phyloP scores from a whole-genome alignment of 2,113 vertebrate genomes.

The Nothobranchius furzeri region DNA sequence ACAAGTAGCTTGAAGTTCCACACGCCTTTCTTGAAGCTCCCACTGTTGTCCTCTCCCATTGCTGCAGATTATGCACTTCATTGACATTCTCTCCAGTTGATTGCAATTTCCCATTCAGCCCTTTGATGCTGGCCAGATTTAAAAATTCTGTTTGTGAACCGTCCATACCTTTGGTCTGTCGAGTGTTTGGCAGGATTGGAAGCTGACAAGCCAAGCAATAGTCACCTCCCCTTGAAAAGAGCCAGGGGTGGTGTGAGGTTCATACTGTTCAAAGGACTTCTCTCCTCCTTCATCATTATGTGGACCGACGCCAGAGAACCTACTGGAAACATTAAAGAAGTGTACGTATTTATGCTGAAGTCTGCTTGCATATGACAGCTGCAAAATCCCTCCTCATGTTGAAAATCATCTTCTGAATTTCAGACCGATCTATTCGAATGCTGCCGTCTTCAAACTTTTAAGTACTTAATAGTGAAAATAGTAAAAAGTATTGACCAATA shows the following conservation, averaged over 20 bases:
- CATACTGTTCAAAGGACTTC: constrained; percentile 65
- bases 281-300: constrained; percentile 56
- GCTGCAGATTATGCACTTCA: constrained; percentile 53
- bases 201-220: constrained; percentile 71
- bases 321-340: constrained; percentile 15
- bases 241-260: constrained; percentile 60
- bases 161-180: constrained; percentile 80
- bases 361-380: not conserved
- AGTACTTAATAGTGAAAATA: not conserved
- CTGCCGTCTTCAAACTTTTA: not conserved
- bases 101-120: constrained; percentile 75
- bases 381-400: not conserved
- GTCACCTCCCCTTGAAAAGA: constrained; percentile 72
- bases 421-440: not conserved
- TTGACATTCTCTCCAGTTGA: constrained; percentile 73
- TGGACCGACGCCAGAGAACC: constrained; percentile 20
- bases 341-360: constrained; percentile 3
- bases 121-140: constrained; percentile 76
- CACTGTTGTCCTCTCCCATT: constrained; percentile 31
- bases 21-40: not conserved
- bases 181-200: constrained; percentile 69
- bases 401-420: not conserved
- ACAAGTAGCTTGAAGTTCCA: constrained; percentile 5
- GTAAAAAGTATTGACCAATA: not conserved
- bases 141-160: constrained; percentile 79